Evolutionary conservation across 2,888 invertebrate genomes (phyloP), one percentile per base, ranked within the genome.

Genomic region (Diarsia dahlii): DNA sequence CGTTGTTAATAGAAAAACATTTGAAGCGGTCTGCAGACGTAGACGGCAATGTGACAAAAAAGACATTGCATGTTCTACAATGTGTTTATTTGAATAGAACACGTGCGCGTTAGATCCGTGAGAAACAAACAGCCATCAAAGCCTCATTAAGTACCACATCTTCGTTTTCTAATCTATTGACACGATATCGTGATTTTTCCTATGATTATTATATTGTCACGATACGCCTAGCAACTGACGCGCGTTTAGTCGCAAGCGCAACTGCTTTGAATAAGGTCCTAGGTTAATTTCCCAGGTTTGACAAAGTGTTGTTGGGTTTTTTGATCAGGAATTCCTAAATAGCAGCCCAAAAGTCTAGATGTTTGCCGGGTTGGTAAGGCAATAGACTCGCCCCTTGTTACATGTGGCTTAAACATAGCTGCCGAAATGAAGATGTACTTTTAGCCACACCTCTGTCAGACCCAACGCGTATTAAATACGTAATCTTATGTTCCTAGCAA

Each of bases 151-250:
- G 2, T 20, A 18, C 9, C 9, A 34, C 56, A 56, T 46, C 52
- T 50, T 10, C 20, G 10, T 45, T 10, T 54, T 48, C 18, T 50
- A 45, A 56, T 54, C 28, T 34, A 34, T 56, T 10, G 18, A 56
- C 81, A 74, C 23, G 50, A 78, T 56, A 66, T 66, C 60, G 39
- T 73, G 23, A 66, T 76, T 76, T 15, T 50, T 77, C 13, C n/a
- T 23, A 13, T 50, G 34, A 71, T 79, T 71, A 54, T 62, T 63
- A 28, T 71, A 54, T 62, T 63, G 39, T 54, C 54, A 46, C 34
- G 12, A 18, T 52, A 34, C 20, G 34, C 15, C 20, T 46, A 52
- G 23, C 52, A 34, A 18, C 34, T 60, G 3, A 0, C 15, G 15
- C 3, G 58, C 18, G 28, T 58, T 13, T 58, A 2, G 28, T 58